phyloP scores from a whole-genome alignment of 2,113 vertebrate genomes.

The Gymnocephalus cernua region DNA sequence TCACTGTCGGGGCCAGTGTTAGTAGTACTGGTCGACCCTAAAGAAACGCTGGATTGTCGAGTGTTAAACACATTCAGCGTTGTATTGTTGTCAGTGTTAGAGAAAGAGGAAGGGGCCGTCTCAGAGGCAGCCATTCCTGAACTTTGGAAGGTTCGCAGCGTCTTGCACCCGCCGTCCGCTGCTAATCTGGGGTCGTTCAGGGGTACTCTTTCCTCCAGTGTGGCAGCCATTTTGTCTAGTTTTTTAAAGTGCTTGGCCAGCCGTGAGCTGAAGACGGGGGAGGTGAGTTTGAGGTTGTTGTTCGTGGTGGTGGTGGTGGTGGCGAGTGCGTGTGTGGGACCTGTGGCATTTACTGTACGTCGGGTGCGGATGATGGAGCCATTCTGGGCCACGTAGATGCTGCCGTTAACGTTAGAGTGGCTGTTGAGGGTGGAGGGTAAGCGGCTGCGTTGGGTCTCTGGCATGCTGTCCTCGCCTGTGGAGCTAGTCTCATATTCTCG shows the following conservation, averaged over 20 bases:
- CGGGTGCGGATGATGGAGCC: conserved; percentile 95
- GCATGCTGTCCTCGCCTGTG: conserved; percentile 91
- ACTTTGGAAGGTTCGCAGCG: conserved; percentile 67
- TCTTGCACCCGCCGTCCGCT: conserved; percentile 61
- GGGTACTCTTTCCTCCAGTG: conserved; percentile 90
- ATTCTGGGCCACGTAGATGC: conserved; percentile 93
- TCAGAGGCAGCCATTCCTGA: conserved; percentile 46
- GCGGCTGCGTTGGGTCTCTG: conserved; percentile 87
- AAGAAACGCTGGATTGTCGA: conserved; percentile 87
- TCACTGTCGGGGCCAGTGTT: conserved; percentile 74
- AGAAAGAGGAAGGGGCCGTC: conserved; percentile 46
- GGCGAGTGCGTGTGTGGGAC: conserved; percentile 55
- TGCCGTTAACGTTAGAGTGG: conserved; percentile 88
- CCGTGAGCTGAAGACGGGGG: conserved; percentile 84
- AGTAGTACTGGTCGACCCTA: conserved; percentile 80
- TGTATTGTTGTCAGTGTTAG: conserved; percentile 72
- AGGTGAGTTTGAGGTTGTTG: conserved; percentile 86
- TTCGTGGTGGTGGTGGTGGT: conserved; percentile 83
- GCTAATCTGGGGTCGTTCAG: conserved; percentile 82
- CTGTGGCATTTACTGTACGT: conserved; percentile 62
- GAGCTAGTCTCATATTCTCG: conserved; percentile 93
- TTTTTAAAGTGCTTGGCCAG: conserved; percentile 94
- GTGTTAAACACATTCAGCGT: conserved; percentile 85
- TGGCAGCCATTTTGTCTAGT: conserved; percentile 92
- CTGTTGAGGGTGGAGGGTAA: conserved; percentile 75